These are phyloP conservation scores for Coluber constrictor DNA, from an alignment of 2,797 vertebrate genomes.

Conservation along the genomic window DNA sequence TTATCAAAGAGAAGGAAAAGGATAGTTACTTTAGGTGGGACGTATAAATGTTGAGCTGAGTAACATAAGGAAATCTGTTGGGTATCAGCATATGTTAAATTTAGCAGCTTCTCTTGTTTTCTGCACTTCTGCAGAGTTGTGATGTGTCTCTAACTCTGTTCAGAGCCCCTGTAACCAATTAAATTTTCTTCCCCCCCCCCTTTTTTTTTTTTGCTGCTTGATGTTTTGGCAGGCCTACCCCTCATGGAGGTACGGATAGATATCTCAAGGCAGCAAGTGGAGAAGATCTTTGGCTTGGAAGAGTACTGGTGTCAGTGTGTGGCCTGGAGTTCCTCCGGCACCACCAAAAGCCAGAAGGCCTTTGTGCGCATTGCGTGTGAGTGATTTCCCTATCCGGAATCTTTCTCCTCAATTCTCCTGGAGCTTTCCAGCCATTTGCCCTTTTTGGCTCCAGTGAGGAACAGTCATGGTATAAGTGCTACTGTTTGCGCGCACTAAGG, in stretches of 20 bases:
- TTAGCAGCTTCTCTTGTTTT: not conserved
- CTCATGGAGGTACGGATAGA: slow-evolving; percentile 95
- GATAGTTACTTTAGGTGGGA: not conserved
- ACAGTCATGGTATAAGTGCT: not conserved
- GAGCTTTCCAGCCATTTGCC: not conserved
- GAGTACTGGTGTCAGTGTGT: slow-evolving; percentile 99
- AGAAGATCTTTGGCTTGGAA: slow-evolving; percentile 96
- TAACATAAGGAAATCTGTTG: not conserved
- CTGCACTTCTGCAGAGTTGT: not conserved
- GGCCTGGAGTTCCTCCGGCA: slow-evolving; percentile 97
- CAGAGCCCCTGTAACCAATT: not conserved
- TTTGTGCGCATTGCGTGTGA: slow-evolving; percentile 95
- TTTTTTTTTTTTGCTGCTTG: not conserved
- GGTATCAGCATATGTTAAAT: not conserved
- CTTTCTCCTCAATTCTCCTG: not conserved
- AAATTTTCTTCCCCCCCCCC: not conserved
- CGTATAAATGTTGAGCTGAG: not conserved
- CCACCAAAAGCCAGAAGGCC: slow-evolving; percentile 97
- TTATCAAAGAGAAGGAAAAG: not conserved
- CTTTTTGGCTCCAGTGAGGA: not conserved
- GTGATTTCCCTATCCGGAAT: slow-evolving; percentile 56
- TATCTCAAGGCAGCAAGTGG: slow-evolving; percentile 97
- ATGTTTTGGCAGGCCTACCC: slow-evolving; percentile 77
- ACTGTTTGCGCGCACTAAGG: too few species aligned
- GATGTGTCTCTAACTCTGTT: not conserved